Percentiles rank a stretch among this genome's conserved stretches.
These are phyloP conservation scores for Manacus vitellinus DNA, from an alignment of 2,113 vertebrate genomes.

Conservation along the genomic window DNA sequence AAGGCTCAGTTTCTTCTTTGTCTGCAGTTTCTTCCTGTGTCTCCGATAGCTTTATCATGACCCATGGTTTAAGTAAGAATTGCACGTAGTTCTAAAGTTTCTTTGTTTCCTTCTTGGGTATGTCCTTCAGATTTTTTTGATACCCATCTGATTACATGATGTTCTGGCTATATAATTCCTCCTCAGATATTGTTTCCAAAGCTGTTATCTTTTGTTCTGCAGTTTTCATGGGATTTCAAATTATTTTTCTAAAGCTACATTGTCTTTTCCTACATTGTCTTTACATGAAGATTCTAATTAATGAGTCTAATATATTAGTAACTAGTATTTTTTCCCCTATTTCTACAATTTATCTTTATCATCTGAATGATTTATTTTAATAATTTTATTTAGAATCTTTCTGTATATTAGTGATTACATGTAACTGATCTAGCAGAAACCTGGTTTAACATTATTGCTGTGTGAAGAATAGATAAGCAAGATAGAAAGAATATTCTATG, in stretches of 20 bases:
- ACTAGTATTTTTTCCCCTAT: neutral
- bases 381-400: neutral
- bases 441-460: neutral
- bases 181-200: neutral
- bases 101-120: neutral
- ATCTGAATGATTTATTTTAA: neutral
- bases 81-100: neutral
- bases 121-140: neutral
- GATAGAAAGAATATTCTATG: neutral
- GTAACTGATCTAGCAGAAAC: neutral
- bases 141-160: neutral
- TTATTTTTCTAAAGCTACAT: neutral
- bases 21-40: neutral
- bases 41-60: neutral
- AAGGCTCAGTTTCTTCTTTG: neutral
- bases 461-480: neutral
- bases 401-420: neutral
- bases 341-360: neutral
- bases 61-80: neutral
- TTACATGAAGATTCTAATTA: neutral
- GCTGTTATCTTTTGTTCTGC: neutral
- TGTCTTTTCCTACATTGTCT: neutral
- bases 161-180: neutral
- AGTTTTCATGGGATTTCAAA: neutral
- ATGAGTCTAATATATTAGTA: neutral